Evolutionary conservation across 2,888 invertebrate species (phyloP).

Genomic region (Ophion obscuratus): DNA sequence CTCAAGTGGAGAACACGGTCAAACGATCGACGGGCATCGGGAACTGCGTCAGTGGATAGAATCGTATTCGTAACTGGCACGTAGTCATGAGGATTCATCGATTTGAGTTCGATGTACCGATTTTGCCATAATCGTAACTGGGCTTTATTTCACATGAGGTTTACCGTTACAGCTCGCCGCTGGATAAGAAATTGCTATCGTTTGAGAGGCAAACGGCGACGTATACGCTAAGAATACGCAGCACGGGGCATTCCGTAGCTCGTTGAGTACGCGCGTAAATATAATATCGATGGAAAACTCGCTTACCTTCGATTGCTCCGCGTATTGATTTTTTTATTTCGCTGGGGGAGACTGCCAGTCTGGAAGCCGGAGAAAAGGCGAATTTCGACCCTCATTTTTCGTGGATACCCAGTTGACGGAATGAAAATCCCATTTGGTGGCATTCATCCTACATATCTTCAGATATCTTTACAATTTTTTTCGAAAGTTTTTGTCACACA

Average conservation of each 20-base stretch:
- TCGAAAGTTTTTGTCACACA: no score
- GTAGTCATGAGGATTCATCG: background rate
- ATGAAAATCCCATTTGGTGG: no score
- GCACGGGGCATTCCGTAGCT: background rate
- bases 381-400: no score
- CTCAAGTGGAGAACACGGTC: conserved; percentile 30
- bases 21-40: background rate
- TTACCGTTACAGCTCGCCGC: background rate
- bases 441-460: no score
- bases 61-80: background rate
- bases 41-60: background rate
- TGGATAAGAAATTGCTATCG: background rate
- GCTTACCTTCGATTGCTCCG: no score
- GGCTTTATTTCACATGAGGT: background rate
- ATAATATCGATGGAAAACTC: no score
- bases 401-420: no score
- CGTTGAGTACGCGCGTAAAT: no score
- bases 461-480: no score
- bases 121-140: conserved; percentile 7
- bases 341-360: no score
- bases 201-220: background rate
- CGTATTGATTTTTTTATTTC: no score
- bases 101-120: conserved; percentile 13
- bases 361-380: no score
- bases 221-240: background rate